Conservation (phyloP, 2,113 vertebrate genomes). For the Tenrec ecaudatus region DNA sequence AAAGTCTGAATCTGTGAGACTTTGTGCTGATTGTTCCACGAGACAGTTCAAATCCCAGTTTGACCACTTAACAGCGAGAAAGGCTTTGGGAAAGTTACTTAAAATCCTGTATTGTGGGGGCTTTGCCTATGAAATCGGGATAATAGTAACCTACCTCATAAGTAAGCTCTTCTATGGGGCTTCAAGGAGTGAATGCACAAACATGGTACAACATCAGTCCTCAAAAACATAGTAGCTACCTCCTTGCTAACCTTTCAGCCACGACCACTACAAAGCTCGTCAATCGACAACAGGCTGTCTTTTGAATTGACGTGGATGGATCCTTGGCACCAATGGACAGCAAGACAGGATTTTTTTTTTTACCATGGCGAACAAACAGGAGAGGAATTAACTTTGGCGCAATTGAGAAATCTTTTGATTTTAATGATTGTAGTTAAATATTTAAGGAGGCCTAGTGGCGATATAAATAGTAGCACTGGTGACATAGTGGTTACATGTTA, state of each 20-base stretch:
- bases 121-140: background rate
- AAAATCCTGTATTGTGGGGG: background rate
- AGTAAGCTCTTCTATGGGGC: background rate
- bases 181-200: background rate
- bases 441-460: too few relatives aligned
- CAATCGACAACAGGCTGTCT: fast-evolving
- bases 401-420: background rate
- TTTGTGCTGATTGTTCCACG: background rate
- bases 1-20: background rate
- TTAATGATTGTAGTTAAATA: background rate
- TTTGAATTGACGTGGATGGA: background rate
- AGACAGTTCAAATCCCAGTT: background rate
- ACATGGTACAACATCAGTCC: background rate
- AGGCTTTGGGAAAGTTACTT: background rate
- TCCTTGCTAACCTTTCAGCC: background rate
- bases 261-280: background rate
- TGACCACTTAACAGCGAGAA: background rate
- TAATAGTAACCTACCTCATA: background rate
- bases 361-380: background rate
- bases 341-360: background rate
- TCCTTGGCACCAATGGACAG: background rate
- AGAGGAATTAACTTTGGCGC: background rate
- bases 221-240: background rate
- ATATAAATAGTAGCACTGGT: too few relatives aligned
- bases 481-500: too few relatives aligned